These are phyloP conservation scores for Mamestra brassicae DNA, from an alignment of 2,888 invertebrate species.

Conservation along the genomic window DNA sequence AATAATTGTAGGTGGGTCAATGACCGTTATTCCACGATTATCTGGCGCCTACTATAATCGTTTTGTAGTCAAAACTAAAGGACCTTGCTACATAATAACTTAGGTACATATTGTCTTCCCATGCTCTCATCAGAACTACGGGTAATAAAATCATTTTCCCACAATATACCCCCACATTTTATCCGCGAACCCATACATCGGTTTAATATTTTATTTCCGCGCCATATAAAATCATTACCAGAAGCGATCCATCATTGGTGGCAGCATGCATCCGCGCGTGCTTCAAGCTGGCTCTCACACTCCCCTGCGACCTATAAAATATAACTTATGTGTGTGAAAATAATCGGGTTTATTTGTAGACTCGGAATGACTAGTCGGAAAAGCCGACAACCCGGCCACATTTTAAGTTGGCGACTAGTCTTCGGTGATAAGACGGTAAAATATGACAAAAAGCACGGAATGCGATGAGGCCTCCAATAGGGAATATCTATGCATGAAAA, in stretches of 20 bases:
- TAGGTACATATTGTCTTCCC: background rate
- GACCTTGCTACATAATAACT: background rate
- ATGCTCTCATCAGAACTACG: no score
- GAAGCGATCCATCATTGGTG: conserved; percentile 54
- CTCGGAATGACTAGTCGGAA: background rate
- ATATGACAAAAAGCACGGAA: no score
- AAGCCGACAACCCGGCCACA: background rate
- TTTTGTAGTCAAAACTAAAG: background rate
- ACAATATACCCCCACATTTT: conserved; percentile 10
- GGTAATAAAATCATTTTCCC: background rate
- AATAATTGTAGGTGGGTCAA: no score
- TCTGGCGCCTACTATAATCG: no score
- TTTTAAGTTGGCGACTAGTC: background rate
- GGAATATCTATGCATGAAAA: no score
- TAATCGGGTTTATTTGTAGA: conserved; percentile 18
- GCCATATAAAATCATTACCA: conserved; percentile 63
- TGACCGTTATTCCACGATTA: no score
- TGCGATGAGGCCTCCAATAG: no score
- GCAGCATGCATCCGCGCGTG: conserved; percentile 49
- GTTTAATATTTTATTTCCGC: conserved; percentile 60
- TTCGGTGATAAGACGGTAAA: background rate
- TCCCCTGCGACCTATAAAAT: conserved; percentile 53
- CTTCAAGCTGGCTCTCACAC: conserved; percentile 42
- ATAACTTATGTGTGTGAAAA: conserved; percentile 47
- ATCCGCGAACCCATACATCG: conserved; percentile 10